Base-by-base conservation (phyloP, 2,797 vertebrate genomes). In the Argya squamiceps region DNA sequence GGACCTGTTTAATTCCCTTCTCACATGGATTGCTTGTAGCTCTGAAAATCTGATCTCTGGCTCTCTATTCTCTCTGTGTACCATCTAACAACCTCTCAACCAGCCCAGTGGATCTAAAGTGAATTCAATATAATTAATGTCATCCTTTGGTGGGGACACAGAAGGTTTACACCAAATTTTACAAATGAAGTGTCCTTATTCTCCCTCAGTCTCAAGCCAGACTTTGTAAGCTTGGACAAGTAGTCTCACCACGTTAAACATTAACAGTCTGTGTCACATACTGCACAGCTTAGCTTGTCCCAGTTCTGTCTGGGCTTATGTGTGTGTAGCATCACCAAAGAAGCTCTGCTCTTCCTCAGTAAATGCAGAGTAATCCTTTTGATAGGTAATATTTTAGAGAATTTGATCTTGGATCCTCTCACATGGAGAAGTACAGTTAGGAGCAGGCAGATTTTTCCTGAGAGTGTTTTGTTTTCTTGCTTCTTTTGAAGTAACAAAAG, bases 401-500 rank as follows among this genome's bases (percentile, higher is more conserved):
- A 92, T 82, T 88, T 74, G 21, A 68, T 94, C 67, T 59, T 62
- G 18, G 53, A 88, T 50, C 15, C 68, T 91, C 64, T 94, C 55
- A 46, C 56, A 64, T 58, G 15, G 34, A 88, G 41, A 67, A 74
- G 56, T 41, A 69, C 8, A 39, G 50, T 84, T 65, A 84, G 49
- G 24, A 90, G 41, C 37, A 79, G 73, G 24, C 44, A 53, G 41
- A 90, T 84, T 95, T 95, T 69, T 37, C 70, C 73, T 67, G 37
- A 56, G 27, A 84, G 32, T 78, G 59, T 46, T 92, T 90, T 81
- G 59, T 88, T 94, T 93, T 92, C 80, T 92, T 86, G 44, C 44
- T 92, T 70, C 87, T 95, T 95, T 96, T 96, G 91, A 94, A 96
- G 80, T 79, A 79, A 67, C 86, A 78, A 55, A 76, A 80, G 80